phyloP scores from a whole-genome alignment of 2,113 vertebrate species.

The Calonectris borealis region DNA sequence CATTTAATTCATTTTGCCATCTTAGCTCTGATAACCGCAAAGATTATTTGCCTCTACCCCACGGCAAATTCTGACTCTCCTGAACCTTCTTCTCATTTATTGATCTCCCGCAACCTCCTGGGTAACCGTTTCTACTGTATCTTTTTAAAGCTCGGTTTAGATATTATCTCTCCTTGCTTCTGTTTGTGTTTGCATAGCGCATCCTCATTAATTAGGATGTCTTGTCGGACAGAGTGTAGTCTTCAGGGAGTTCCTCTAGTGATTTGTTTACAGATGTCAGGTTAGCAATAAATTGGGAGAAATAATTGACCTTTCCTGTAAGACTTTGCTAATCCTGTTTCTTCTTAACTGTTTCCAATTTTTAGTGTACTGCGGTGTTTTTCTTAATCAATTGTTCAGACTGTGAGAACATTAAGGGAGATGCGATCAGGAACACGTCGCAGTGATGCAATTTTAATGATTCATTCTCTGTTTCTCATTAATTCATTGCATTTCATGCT shows the following conservation, averaged over 20 bases:
- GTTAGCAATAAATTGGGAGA: slow-evolving; percentile 51
- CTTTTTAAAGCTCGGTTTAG: not conserved
- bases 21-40: not conserved
- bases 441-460: slow-evolving; percentile 42
- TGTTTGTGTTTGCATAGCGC: not conserved
- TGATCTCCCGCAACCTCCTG: not conserved
- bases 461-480: slow-evolving; percentile 36
- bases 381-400: slow-evolving; percentile 59
- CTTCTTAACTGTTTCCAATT: slow-evolving; percentile 41
- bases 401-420: slow-evolving; percentile 24
- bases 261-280: slow-evolving; percentile 67
- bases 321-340: slow-evolving; percentile 54
- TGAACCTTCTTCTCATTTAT: not conserved
- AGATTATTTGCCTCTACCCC: not conserved
- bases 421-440: not conserved
- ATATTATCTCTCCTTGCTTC: not conserved
- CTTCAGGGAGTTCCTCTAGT: not conserved
- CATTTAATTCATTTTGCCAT: not conserved
- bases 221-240: slow-evolving; percentile 12
- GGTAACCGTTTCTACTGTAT: not conserved
- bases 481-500: slow-evolving; percentile 26
- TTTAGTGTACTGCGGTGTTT: not conserved
- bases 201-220: slow-evolving; percentile 53
- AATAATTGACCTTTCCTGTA: slow-evolving; percentile 65
- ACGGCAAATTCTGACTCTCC: not conserved